phyloP scores from a whole-genome alignment of 2,888 invertebrate genomes.

The Cantharis nigra region DNA sequence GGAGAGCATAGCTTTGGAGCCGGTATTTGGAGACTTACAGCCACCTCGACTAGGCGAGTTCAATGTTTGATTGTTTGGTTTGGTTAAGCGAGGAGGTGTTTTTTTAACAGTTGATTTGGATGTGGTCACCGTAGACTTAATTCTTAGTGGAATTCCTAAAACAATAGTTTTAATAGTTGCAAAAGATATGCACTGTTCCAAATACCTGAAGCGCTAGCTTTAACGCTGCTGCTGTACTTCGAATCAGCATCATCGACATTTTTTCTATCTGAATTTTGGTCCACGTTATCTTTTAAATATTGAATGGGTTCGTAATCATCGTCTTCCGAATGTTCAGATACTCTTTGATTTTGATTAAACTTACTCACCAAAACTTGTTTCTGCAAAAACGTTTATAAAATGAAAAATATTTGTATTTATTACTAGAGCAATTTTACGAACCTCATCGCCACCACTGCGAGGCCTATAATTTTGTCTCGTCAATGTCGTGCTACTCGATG shows the following conservation, averaged over 20 bases:
- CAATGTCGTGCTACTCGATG: slow-evolving; percentile 10
- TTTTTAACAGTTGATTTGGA: neutral
- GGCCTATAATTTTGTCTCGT: neutral
- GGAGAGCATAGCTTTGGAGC: neutral
- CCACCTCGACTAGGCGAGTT: neutral
- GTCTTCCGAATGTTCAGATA: neutral
- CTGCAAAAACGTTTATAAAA: neutral
- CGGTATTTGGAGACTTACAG: neutral
- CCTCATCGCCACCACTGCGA: slow-evolving; percentile 10
- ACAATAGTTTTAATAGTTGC: neutral
- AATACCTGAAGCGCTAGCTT: slow-evolving; percentile 3
- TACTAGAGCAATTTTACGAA: neutral
- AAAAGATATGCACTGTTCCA: neutral
- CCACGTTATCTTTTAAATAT: neutral
- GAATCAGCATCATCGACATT: neutral
- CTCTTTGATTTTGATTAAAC: neutral
- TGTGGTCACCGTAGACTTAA: neutral
- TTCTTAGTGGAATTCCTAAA: slow-evolving; percentile 16
- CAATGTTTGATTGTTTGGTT: neutral
- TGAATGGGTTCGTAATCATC: neutral
- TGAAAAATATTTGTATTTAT: neutral
- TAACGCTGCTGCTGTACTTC: neutral
- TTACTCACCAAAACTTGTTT: neutral
- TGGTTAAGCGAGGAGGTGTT: neutral
- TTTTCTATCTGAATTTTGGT: neutral